Base-by-base conservation (phyloP, 1,140 invertebrate genomes). In the Euwallacea fornicatus region DNA sequence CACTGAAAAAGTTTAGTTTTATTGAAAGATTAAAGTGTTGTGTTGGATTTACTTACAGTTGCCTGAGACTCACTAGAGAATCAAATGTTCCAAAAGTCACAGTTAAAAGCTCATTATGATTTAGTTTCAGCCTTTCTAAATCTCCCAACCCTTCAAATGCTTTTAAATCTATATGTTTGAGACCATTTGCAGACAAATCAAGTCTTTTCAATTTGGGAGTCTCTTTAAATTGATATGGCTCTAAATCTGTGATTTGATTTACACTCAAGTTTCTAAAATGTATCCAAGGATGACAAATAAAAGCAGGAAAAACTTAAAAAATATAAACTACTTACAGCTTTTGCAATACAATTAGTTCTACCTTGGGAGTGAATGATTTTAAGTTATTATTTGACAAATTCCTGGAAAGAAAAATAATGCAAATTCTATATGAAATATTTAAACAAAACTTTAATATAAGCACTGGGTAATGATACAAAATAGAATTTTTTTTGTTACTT, bases 181-280 rank as follows among this genome's bases (percentile, higher is more conserved):
- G 86, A 71, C 86, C 84, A 79, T 91, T 91, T 59, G 81, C 80
- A 0, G 89, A 90, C 50, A 91, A 81, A 80, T 91, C 89, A 79
- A 93, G 82, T 72, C 85, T 85, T 78, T 88, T 88, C n/a, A 93
- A 81, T 67, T 87, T 86, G 43, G 85, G 85, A 72, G 91, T 85
- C 77, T 88, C 87, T 74, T 83, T 84, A 76, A 92, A 95, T 56
- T 90, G 88, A 79, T 91, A 86, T n/a, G 87, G 84, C 78, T 91
- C 86, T 73, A 96, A 89, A 33, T 84, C 80, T 10, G 84, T 84
- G 79, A 96, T 91, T 73, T 89, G 85, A 80, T 97, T 97, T 77
- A 88, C 86, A 76, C 89, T 91, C 59, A 95, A 83, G 81, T 91
- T 89, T 76, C 90, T 91, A 84, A 55, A 76, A 67, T 66, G 70